Conservation (phyloP, 2,888 invertebrate species). For the Sminthurides aquaticus region DNA sequence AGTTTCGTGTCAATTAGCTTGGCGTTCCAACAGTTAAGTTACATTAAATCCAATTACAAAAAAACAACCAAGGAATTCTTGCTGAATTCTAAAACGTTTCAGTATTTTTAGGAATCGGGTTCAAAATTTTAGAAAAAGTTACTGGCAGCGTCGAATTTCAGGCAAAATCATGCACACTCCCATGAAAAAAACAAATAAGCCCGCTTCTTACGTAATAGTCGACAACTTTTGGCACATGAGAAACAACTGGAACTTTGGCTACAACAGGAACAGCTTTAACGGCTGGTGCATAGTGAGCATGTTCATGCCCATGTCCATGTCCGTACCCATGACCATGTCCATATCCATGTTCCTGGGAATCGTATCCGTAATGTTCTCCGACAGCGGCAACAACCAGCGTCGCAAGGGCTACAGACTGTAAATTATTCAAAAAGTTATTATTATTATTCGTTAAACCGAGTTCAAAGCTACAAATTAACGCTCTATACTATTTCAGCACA, state of each 20-base stretch:
- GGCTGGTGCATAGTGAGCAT: slow-evolving; percentile 17
- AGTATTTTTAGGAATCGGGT: background rate
- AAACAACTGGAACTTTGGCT: slow-evolving; percentile 17
- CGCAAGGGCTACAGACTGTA: background rate
- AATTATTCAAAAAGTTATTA: too few relatives aligned
- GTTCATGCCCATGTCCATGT: slow-evolving; percentile 9
- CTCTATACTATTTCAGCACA: too few relatives aligned
- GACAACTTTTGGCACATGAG: slow-evolving; percentile 21
- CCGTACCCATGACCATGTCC: slow-evolving; percentile 16
- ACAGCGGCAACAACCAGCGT: background rate
- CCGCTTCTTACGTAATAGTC: slow-evolving; percentile 29
- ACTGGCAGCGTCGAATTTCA: too few relatives aligned
- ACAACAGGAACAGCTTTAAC: slow-evolving; percentile 18
- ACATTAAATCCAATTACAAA: background rate
- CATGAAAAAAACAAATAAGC: too few relatives aligned
- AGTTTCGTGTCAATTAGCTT: background rate
- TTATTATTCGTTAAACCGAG: too few relatives aligned
- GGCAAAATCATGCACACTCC: too few relatives aligned
- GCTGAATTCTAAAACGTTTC: background rate
- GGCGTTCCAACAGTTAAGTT: background rate
- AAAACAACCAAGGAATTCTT: background rate
- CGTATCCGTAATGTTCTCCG: background rate
- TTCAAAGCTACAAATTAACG: too few relatives aligned
- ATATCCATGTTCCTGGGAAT: background rate
- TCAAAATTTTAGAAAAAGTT: too few relatives aligned